phyloP scores from a whole-genome alignment of 1,140 invertebrate species.

The Magallana ariakensis region DNA sequence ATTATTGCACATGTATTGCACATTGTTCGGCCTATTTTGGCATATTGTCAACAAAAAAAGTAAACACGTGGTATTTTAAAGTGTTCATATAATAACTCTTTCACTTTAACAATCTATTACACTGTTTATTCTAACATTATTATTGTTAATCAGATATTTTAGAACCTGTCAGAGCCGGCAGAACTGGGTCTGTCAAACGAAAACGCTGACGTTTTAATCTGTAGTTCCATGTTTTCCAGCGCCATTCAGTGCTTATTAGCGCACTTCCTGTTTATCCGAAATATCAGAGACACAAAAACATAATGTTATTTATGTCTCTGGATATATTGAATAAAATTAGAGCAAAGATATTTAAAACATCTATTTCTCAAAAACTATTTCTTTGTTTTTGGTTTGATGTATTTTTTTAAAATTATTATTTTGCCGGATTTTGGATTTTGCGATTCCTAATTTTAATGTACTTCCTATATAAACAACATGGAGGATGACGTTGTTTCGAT shows the following conservation, averaged over 20 bases:
- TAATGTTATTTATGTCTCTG: too few species aligned
- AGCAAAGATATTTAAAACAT: not conserved
- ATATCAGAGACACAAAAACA: too few species aligned
- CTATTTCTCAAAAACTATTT: not conserved
- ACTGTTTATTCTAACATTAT: not conserved
- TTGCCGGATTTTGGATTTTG: not conserved
- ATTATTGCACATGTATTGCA: conserved; percentile 30
- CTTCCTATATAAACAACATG: conserved; percentile 40
- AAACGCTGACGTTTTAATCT: conserved; percentile 55
- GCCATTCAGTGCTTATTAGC: not conserved
- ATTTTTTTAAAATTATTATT: not conserved
- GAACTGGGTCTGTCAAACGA: conserved; percentile 67
- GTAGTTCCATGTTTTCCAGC: conserved; percentile 51
- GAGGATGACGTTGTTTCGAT: not conserved
- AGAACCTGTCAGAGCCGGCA: conserved; percentile 68
- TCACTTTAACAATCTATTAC: not conserved
- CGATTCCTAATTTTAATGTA: not conserved
- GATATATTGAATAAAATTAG: not conserved
- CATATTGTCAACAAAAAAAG: conserved; percentile 9
- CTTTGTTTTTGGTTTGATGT: not conserved
- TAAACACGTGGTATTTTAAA: conserved; percentile 32
- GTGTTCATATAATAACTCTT: not conserved
- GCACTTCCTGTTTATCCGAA: conserved; percentile 13
- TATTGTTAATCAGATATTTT: not conserved
- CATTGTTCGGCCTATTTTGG: not conserved